phyloP scores from a whole-genome alignment of 2,888 invertebrate genomes.

The Neoitamus cyanurus region DNA sequence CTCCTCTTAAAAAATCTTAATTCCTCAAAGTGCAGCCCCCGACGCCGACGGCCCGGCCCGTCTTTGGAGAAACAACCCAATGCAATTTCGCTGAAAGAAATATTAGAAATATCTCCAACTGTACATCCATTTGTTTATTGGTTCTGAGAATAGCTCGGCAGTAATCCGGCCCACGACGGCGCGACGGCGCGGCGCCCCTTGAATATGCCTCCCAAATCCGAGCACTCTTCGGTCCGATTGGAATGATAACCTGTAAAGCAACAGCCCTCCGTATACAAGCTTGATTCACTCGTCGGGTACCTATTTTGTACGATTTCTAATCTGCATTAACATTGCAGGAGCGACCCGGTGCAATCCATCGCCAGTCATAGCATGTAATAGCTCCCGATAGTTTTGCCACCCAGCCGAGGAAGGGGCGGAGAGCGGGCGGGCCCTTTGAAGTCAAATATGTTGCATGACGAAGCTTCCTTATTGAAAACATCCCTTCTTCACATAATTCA shows the following conservation, averaged over 20 bases:
- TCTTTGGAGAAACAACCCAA: not conserved
- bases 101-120: not conserved
- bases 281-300: not conserved
- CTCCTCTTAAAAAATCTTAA: not conserved
- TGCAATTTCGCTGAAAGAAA: not conserved
- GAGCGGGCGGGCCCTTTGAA: not conserved
- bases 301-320: not conserved
- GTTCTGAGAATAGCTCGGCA: not conserved
- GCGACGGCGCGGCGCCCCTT: too few species aligned
- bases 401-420: not conserved
- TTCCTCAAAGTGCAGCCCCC: not conserved
- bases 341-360: not conserved
- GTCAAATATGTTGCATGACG: conserved; percentile 19
- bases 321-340: not conserved
- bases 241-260: not conserved
- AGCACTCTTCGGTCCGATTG: not conserved
- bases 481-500: conserved; percentile 12
- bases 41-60: not conserved
- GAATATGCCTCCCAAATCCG: not conserved
- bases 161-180: not conserved
- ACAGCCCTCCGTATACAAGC: not conserved
- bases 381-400: not conserved
- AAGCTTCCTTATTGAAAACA: conserved; percentile 3
- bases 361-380: not conserved
- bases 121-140: not conserved